Evolutionary conservation across 2,888 invertebrate genomes (phyloP).

Genomic region (Bombylius discolor): DNA sequence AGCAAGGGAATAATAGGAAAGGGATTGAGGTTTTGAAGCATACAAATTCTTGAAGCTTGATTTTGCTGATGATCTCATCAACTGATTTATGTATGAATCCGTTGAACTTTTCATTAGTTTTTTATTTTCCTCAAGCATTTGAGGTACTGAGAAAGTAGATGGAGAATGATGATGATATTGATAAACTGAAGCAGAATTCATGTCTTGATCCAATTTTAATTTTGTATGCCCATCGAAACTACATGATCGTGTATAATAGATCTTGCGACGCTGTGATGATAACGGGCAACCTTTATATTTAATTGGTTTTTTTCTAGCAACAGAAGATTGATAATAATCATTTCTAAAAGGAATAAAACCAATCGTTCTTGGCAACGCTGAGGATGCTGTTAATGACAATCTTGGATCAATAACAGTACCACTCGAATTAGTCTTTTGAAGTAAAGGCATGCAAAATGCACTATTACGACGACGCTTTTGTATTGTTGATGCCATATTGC

Average conservation of each 20-base stretch:
- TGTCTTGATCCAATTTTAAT: not conserved
- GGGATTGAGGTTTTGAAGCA: not conserved
- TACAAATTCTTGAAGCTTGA: not conserved
- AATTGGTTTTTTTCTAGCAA: not conserved
- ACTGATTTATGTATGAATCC: slow-evolving; percentile 1
- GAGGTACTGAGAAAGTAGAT: not conserved
- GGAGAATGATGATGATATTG: not conserved
- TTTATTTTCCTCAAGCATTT: slow-evolving; percentile 3
- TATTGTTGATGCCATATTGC: not conserved
- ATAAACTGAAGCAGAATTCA: not conserved
- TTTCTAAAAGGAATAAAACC: too few relatives aligned
- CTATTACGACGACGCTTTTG: slow-evolving; percentile 11
- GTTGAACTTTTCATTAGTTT: slow-evolving; percentile 2
- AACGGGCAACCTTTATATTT: not conserved
- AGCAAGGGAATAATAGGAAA: not conserved
- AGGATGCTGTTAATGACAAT: too few relatives aligned
- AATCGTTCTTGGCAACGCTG: too few relatives aligned
- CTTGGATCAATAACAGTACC: too few relatives aligned
- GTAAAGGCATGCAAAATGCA: slow-evolving; percentile 5
- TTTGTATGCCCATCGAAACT: slow-evolving; percentile 1
- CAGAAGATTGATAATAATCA: not conserved
- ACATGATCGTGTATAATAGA: slow-evolving; percentile 4
- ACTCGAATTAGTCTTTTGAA: not conserved
- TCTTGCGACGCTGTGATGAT: slow-evolving; percentile 3
- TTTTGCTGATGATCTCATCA: not conserved